Evolutionary conservation across 1,140 invertebrate species (phyloP), one percentile per base, ranked within the genome.

Genomic region (Diorhabda elongata): DNA sequence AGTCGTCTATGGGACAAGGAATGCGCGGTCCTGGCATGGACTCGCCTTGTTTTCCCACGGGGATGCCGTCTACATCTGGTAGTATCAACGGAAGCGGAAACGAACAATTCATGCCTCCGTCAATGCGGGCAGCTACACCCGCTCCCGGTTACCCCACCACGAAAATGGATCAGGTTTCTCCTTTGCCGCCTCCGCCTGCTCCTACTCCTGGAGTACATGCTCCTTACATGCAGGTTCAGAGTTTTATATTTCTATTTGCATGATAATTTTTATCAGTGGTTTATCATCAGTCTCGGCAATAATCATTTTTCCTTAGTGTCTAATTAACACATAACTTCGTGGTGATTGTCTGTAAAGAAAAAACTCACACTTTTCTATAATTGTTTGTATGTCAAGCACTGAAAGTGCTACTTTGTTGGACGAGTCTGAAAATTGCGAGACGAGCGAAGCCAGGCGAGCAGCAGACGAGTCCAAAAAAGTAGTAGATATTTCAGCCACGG

Each of bases 221-320:
- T 58, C 8, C 65, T n/a, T 61, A 70, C 42, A 63, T 68, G 65
- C 68, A 64, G 63, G 56, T 69, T 44, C 59, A 42, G 59, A 61
- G 3, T 8, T 8, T 41, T 41, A 61, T 61, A 8, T 61, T 61
- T 58, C 26, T 26, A 11, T 6, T 61, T 43, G 42, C 42, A 61
- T 61, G 6, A 11, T 5, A 41, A 42, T 42, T 7, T 9, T 4
- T 61, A 6, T 4, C 42, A 9, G 59, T 61, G 2, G 9, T 9
- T 61, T 42, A 41, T 41, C 42, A 61, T 58, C 9, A 26, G 26
- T 26, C 26, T 26, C 26, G 1, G 26, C 26, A 26, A 26, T 26
- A 26, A 26, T 26, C 1, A 26, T 26, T 26, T 26, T 26, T 26
- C 26, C 26, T 1, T 26, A 26, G 26, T 2, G 26, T 26, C 26